Evolutionary conservation across 2,888 invertebrate genomes (phyloP).

Genomic region (Odontocerum albicorne): DNA sequence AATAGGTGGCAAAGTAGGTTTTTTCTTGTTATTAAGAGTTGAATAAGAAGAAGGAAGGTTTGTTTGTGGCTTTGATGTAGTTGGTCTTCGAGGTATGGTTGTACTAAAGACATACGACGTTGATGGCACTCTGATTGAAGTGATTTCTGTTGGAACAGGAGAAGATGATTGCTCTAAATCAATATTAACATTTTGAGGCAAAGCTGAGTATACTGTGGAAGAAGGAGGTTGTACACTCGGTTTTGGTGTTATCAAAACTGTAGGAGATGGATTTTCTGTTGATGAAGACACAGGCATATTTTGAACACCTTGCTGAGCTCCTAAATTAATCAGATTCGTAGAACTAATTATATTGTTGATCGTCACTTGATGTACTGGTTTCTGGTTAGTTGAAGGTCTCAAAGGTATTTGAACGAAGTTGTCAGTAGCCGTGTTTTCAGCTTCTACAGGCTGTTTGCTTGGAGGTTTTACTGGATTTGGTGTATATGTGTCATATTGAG

Average conservation of each 20-base stretch:
- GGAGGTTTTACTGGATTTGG: conserved; percentile 29
- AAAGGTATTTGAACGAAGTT: conserved; percentile 53
- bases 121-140: no score
- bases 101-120: conserved; percentile 12
- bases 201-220: conserved; percentile 37
- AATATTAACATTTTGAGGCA: conserved; percentile 35
- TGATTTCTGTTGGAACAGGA: no score
- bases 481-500: conserved; percentile 39
- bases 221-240: conserved; percentile 46
- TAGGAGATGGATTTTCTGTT: conserved; percentile 61
- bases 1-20: conserved; percentile 37
- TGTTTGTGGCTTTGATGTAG: conserved; percentile 30
- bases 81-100: conserved; percentile 22
- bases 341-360: conserved; percentile 64
- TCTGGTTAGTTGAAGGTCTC: conserved; percentile 54
- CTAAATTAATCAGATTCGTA: conserved; percentile 56
- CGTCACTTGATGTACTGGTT: conserved; percentile 56
- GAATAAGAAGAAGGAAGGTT: conserved; percentile 4
- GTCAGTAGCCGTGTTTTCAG: conserved; percentile 16
- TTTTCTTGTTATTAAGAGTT: conserved; percentile 13
- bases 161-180: no score
- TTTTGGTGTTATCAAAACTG: conserved; percentile 70
- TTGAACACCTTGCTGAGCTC: conserved; percentile 39
- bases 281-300: neutral
- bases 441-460: conserved; percentile 15